phyloP scores from a whole-genome alignment of 1,140 invertebrate genomes.

The Anoplophora glabripennis region DNA sequence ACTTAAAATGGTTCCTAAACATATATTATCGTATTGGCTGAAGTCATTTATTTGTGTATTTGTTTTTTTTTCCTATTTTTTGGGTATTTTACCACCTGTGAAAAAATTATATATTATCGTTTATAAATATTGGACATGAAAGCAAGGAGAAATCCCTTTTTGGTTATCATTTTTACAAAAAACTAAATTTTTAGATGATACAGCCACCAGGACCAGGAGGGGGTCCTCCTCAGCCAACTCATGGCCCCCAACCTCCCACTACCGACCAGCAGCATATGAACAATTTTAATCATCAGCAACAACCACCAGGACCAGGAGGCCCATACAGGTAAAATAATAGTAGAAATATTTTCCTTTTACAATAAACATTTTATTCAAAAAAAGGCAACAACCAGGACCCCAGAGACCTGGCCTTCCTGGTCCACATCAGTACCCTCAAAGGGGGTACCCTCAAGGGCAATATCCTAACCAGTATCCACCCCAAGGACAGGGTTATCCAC shows the following conservation, averaged over 20 bases:
- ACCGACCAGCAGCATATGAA: slow-evolving; percentile 56
- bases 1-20: too few species aligned
- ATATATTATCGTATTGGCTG: too few species aligned
- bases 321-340: slow-evolving; percentile 5
- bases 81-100: too few species aligned
- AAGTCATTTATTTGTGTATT: too few species aligned
- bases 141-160: background rate
- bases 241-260: slow-evolving; percentile 46
- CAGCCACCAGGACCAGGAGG: slow-evolving; percentile 29
- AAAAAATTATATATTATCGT: too few species aligned
- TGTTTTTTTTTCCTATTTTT: too few species aligned
- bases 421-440: slow-evolving; percentile 56
- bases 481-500: slow-evolving; percentile 52
- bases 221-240: slow-evolving; percentile 36
- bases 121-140: too few species aligned
- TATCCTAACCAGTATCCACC: slow-evolving; percentile 51
- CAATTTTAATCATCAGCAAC: slow-evolving; percentile 55
- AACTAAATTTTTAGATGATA: slow-evolving; percentile 28
- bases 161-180: background rate
- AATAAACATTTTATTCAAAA: background rate
- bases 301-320: slow-evolving; percentile 48
- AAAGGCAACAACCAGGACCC: slow-evolving; percentile 47
- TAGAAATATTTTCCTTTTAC: background rate
- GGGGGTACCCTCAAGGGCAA: slow-evolving; percentile 56
- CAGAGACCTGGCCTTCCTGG: slow-evolving; percentile 49